Evolutionary conservation across 2,888 invertebrate genomes (phyloP).

Genomic region (Folsomia candida): DNA sequence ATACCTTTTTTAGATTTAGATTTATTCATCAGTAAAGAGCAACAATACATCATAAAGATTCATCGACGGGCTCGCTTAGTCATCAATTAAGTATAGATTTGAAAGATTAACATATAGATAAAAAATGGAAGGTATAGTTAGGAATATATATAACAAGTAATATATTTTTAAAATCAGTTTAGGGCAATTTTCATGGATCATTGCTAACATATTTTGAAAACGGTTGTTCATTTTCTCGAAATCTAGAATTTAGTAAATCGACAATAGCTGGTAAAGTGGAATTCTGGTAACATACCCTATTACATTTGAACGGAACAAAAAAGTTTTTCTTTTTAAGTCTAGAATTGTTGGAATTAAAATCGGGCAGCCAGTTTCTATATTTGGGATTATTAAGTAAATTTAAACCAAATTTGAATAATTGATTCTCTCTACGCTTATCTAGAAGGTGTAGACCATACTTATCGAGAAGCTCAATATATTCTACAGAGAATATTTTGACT

Average conservation of each 20-base stretch:
- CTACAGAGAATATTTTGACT: neutral
- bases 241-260: neutral
- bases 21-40: no score
- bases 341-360: neutral
- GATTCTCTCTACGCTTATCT: neutral
- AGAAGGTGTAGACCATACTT: neutral
- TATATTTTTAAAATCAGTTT: no score
- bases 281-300: neutral
- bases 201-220: no score
- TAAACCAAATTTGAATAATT: neutral
- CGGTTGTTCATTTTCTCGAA: no score
- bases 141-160: no score
- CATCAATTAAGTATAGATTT: no score
- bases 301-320: neutral
- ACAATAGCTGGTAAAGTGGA: neutral
- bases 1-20: no score
- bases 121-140: no score
- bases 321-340: neutral
- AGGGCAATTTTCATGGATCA: no score
- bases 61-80: no score
- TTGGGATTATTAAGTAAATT: neutral
- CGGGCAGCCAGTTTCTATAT: neutral
- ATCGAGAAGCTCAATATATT: neutral
- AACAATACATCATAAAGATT: no score
- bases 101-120: no score